Evolutionary conservation across 2,113 vertebrate species (phyloP), one percentile per base, ranked within the genome.

Genomic region (Theropithecus gelada): DNA sequence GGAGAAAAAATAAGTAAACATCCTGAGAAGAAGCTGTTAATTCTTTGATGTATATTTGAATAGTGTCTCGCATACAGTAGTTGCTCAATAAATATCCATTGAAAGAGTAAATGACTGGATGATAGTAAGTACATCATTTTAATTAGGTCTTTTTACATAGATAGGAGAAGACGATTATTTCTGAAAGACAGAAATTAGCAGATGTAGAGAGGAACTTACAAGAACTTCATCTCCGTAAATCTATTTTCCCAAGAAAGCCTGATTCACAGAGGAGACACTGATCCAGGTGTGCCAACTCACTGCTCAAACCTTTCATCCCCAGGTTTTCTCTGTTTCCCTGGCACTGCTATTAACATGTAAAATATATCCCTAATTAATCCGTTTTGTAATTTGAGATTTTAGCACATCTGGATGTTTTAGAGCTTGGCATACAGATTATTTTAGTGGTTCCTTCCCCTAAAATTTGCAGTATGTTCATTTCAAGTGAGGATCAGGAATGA

Each of bases 381-480:
- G n/a, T 59, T 93, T 78, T 78, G 17, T 91, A 82, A 88, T 85
- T 59, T 80, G 61, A 64, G 18, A 38, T 78, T 95, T 95, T 43
- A 84, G 43, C 50, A 59, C 59, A 88, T 88, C 66, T 43, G 43
- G 35, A 87, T 85, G 5, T 81, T 45, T 90, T 68, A 83, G 79
- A 80, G 25, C 57, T 73, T 94, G 32, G 18, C 66, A 82, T 66
- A 27, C 3, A 96, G 86, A 81, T 88, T 18, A 38, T 93, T 87
- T 90, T 72, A 89, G 38, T 87, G 30, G 7, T 90, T 93, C 11
- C n/a, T 87, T 80, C 32, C 11, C 16, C n/a, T 80, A 48, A 89
- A 93, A 81, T 73, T 72, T 93, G 6, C 30, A 88, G 45, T 68
- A 66, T 78, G 38, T 95, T 95, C 70, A 82, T 94, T 96, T 96